Evolutionary conservation across 2,113 vertebrate species (phyloP).

Genomic region (Esox niger): DNA sequence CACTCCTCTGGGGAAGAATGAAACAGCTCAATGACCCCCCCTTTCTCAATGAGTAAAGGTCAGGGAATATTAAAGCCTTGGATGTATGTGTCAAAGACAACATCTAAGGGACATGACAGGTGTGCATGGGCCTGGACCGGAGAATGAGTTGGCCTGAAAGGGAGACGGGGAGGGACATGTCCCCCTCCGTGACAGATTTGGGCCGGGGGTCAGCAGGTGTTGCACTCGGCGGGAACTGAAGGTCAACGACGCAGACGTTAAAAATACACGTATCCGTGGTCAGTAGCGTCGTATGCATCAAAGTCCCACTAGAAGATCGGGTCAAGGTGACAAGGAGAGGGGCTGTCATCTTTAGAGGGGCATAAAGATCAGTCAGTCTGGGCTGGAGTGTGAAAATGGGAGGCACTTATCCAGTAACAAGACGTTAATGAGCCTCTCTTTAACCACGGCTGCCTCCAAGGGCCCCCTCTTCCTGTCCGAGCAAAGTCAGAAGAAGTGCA

Average conservation of each 20-base stretch:
- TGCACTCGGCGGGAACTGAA: slow-evolving; percentile 69
- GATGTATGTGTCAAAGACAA: slow-evolving; percentile 80
- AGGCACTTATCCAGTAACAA: slow-evolving; percentile 77
- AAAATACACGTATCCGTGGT: slow-evolving; percentile 57
- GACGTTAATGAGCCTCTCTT: slow-evolving; percentile 76
- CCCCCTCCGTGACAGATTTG: slow-evolving; percentile 61
- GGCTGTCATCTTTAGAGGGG: slow-evolving; percentile 65
- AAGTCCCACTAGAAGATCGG: slow-evolving; percentile 40
- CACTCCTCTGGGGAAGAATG: slow-evolving; percentile 83
- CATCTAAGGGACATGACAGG: slow-evolving; percentile 75
- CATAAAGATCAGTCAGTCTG: slow-evolving; percentile 70
- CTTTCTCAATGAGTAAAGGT: slow-evolving; percentile 84
- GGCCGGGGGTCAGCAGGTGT: slow-evolving; percentile 62
- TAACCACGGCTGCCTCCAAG: slow-evolving; percentile 65
- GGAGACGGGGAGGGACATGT: slow-evolving; percentile 42
- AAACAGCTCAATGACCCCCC: slow-evolving; percentile 82
- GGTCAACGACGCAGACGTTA: slow-evolving; percentile 65
- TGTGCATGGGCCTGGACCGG: slow-evolving; percentile 59
- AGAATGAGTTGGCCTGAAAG: slow-evolving; percentile 50
- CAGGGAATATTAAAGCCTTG: slow-evolving; percentile 77
- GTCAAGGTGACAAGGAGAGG: slow-evolving; percentile 23
- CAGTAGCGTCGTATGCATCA: slow-evolving; percentile 38
- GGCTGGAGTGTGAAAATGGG: slow-evolving; percentile 70
- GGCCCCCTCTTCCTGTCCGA: slow-evolving; percentile 57
- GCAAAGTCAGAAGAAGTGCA: too few relatives aligned